phyloP scores from a whole-genome alignment of 2,113 vertebrate species.

The Chlorodrepanis virens region DNA sequence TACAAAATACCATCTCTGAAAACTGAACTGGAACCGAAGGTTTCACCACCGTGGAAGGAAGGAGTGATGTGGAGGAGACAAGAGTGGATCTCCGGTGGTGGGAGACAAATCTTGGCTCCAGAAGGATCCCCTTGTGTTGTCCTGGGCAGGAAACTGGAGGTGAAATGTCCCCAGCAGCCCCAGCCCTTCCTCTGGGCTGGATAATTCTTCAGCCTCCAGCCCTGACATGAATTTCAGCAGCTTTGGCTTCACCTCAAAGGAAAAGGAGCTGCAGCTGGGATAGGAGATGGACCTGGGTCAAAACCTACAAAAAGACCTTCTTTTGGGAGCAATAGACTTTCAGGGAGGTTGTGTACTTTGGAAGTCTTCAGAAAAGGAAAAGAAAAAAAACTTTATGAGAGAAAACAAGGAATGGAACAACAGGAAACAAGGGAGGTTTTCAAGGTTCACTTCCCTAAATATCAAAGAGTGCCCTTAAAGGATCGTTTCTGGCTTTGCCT shows the following conservation, averaged over 20 bases:
- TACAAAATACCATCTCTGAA: accelerated
- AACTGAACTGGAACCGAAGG: background rate
- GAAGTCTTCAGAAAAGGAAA: background rate
- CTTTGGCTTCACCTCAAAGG: constrained; percentile 23
- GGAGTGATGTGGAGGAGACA: background rate
- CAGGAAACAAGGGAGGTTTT: background rate
- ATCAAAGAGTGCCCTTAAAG: background rate
- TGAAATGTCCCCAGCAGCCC: background rate
- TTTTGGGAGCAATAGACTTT: background rate
- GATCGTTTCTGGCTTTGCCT: background rate
- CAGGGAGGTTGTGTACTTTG: background rate
- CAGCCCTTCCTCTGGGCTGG: background rate
- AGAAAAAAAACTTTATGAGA: background rate
- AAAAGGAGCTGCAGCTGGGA: constrained; percentile 6
- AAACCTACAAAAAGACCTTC: background rate
- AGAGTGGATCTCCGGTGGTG: background rate
- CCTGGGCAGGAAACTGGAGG: background rate
- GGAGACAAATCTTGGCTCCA: background rate
- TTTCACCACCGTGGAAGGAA: background rate
- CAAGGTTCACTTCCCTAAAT: background rate
- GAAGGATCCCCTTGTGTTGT: background rate
- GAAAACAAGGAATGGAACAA: background rate
- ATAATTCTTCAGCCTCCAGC: background rate
- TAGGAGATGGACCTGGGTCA: background rate
- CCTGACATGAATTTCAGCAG: background rate